Base-by-base conservation (phyloP, 1,140 invertebrate species). In the Caerostris darwini region DNA sequence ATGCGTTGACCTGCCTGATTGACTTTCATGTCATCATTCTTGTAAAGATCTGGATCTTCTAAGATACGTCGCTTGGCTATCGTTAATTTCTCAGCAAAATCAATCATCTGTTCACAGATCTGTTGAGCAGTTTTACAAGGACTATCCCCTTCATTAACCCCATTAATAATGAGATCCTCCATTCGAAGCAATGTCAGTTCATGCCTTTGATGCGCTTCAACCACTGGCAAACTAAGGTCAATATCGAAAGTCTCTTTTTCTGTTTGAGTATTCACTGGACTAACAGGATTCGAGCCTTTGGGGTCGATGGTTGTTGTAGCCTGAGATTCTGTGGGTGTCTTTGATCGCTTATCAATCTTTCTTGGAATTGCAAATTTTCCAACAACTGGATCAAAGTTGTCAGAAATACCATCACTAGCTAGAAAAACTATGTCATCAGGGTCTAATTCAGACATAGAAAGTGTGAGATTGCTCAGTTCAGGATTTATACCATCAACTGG, bases 361-460 rank as follows among this genome's bases (percentile, higher is more conserved):
- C 96, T 96, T n/a, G 97, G 97, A 56, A 98, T 96, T 17, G 98
- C 98, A 96, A 99, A 98, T 96, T 98, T 98, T 8, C 98, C 98
- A 92, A 99, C 98, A 67, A 99, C 98, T 3, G 98, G 98, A 96
- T 99, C 98, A 96, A 99, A 98, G 96, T 99, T 99, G 95, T 99
- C 98, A 10, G 98, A 98, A 59, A 99, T 97, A 12, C 98, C 98
- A 96, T 99, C 98, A 50, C 98, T 98, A 1, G 98, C 98, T n/a
- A 99, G 96, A 95, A 99, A 98, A 57, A 99, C 97, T 94, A 99
- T 97, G 96, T 99, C 98, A 12, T 98, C 98, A 69, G 97, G 96
- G 89, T 98, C 97, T 56, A 98, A 97, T 94, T 98, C 97, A 2
- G 98, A 99, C 97, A 99, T 97, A 0, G 98, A 98, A 95, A 98